These are phyloP conservation scores for Phalacrocorax pelagicus DNA, from an alignment of 2,113 vertebrate genomes.

Conservation along the genomic window DNA sequence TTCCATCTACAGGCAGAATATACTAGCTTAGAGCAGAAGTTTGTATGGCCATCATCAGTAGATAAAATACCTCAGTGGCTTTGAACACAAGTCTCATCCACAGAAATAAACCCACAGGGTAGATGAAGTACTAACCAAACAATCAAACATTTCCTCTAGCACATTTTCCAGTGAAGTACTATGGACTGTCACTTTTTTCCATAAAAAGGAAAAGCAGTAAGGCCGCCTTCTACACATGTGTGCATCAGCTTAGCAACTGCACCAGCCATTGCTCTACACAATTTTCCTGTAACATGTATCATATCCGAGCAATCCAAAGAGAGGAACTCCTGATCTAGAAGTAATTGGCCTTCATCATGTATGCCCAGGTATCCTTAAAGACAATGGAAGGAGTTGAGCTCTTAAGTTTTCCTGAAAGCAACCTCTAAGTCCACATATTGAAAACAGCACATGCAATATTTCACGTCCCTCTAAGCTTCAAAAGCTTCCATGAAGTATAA, in stretches of 20 bases:
- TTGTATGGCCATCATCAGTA: not conserved
- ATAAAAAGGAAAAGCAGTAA: not conserved
- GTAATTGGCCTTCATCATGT: not conserved
- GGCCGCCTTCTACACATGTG: rapidly evolving
- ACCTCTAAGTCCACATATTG: not conserved
- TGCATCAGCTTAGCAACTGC: not conserved
- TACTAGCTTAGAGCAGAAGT: not conserved
- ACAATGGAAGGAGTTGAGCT: not conserved
- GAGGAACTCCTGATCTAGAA: not conserved
- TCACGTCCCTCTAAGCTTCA: not conserved
- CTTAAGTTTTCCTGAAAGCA: not conserved
- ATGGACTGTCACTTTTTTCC: not conserved
- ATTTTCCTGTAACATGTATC: not conserved
- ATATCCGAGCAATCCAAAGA: not conserved
- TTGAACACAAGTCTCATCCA: not conserved
- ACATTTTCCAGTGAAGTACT: not conserved
- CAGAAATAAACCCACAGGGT: not conserved
- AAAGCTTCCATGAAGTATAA: not conserved
- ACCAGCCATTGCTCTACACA: not conserved
- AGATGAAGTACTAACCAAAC: not conserved
- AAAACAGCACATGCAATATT: not conserved
- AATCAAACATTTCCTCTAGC: not conserved
- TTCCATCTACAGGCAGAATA: not conserved
- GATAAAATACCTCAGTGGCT: not conserved
- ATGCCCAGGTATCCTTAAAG: not conserved